Evolutionary conservation across 2,797 vertebrate species (phyloP).

Genomic region (Microcaecilia unicolor): DNA sequence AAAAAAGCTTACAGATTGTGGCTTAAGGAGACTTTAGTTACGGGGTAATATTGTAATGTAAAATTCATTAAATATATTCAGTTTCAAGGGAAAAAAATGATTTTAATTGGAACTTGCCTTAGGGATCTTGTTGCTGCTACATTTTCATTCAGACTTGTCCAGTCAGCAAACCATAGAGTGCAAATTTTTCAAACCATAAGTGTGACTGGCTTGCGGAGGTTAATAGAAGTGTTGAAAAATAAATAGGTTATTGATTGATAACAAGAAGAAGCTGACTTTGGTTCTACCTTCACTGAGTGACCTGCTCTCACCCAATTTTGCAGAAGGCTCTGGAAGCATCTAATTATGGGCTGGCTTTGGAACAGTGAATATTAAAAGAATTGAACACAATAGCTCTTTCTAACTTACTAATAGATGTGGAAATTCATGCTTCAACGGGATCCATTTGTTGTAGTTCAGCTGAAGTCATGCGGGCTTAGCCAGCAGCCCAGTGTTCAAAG

Average conservation of each 20-base stretch:
- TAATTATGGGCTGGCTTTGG: constrained; percentile 38
- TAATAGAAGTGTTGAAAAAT: constrained; percentile 65
- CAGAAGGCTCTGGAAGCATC: constrained; percentile 54
- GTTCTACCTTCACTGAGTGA: constrained; percentile 45
- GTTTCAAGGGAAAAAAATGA: too few relatives aligned
- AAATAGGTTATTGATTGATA: constrained; percentile 71
- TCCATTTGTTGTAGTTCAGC: too few relatives aligned
- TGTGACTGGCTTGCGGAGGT: constrained; percentile 51
- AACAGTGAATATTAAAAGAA: constrained; percentile 33
- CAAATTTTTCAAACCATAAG: constrained; percentile 50
- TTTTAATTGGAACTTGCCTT: constrained; percentile 60
- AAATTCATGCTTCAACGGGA: too few relatives aligned
- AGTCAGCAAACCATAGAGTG: constrained; percentile 45
- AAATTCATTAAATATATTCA: too few relatives aligned
- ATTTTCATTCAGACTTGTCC: constrained; percentile 55
- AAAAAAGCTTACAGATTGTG: too few relatives aligned
- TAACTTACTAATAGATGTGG: too few relatives aligned
- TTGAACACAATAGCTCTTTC: too few relatives aligned
- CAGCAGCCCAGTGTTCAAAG: too few relatives aligned
- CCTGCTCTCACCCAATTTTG: constrained; percentile 45
- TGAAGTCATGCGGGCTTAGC: too few relatives aligned
- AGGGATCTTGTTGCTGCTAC: constrained; percentile 35
- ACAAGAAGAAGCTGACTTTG: constrained; percentile 57
- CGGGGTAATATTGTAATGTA: too few relatives aligned
- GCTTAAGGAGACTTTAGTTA: too few relatives aligned